Conservation (phyloP, 2,113 vertebrate genomes). For the Nestor notabilis region DNA sequence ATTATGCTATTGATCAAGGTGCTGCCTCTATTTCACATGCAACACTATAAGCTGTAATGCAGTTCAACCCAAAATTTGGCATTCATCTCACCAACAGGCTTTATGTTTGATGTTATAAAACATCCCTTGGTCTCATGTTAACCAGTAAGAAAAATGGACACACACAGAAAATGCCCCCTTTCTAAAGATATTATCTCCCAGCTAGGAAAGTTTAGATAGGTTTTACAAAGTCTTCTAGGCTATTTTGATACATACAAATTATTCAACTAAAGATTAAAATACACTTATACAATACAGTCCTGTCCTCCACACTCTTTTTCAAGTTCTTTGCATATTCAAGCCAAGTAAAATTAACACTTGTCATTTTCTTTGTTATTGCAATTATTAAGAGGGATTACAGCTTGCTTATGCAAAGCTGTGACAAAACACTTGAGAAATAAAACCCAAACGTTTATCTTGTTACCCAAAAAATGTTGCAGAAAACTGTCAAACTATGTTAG, state of each 20-base stretch:
- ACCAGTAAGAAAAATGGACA: conserved; percentile 52
- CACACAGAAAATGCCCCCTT: conserved; percentile 27
- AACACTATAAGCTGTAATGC: conserved; percentile 42
- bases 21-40: conserved; percentile 43
- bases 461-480: conserved; percentile 57
- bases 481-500: conserved; percentile 71
- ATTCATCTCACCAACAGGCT: conserved; percentile 32
- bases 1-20: conserved; percentile 52
- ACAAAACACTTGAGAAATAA: conserved; percentile 67
- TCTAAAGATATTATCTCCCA: conserved; percentile 57
- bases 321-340: conserved; percentile 75
- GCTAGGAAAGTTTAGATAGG: conserved; percentile 69
- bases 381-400: conserved; percentile 69
- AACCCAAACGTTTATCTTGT: conserved; percentile 50
- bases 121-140: conserved; percentile 60
- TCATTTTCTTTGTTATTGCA: conserved; percentile 86
- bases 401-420: conserved; percentile 62
- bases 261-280: conserved; percentile 90
- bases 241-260: conserved; percentile 84
- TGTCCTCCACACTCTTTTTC: conserved; percentile 72
- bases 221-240: conserved; percentile 77
- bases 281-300: conserved; percentile 81
- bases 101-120: conserved; percentile 12
- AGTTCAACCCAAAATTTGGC: conserved; percentile 50
- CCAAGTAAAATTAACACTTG: conserved; percentile 76